Conservation (phyloP, 2,113 vertebrate genomes). For the Rhea americana region DNA sequence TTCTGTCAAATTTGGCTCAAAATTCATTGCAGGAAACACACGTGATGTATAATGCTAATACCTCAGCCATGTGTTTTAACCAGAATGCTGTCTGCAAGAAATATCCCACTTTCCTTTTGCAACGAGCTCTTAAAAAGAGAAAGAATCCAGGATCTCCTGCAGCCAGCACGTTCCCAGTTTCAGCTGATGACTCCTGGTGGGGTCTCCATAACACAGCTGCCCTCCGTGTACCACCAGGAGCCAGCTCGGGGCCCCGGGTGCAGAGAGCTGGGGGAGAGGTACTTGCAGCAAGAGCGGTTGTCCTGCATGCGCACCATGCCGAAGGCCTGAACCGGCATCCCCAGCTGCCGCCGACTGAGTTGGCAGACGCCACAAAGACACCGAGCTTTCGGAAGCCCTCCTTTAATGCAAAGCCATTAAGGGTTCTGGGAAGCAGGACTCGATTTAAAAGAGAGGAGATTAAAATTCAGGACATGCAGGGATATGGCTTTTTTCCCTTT, state of each 20-base stretch:
- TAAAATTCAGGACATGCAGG: constrained; percentile 53
- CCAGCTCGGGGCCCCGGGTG: background rate
- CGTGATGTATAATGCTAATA: fast-evolving
- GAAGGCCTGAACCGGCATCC: background rate
- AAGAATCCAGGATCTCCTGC: fast-evolving
- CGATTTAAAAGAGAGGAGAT: background rate
- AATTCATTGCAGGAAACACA: background rate
- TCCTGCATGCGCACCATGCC: background rate
- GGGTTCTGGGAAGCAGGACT: background rate
- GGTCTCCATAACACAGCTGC: fast-evolving
- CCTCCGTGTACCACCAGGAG: fast-evolving
- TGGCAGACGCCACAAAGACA: background rate
- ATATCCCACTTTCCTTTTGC: background rate
- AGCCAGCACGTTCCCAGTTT: background rate
- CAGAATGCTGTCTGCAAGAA: background rate
- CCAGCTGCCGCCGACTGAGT: background rate
- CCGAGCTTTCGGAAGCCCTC: background rate
- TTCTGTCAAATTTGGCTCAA: too few species aligned
- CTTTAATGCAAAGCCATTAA: background rate
- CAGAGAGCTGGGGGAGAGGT: fast-evolving
- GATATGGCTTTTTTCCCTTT: background rate
- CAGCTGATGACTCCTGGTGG: fast-evolving
- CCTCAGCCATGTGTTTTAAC: background rate
- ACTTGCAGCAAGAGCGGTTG: fast-evolving
- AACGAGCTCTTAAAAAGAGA: fast-evolving